These are phyloP conservation scores for Callaeas wilsoni DNA, from an alignment of 2,113 vertebrate species.

Conservation along the genomic window DNA sequence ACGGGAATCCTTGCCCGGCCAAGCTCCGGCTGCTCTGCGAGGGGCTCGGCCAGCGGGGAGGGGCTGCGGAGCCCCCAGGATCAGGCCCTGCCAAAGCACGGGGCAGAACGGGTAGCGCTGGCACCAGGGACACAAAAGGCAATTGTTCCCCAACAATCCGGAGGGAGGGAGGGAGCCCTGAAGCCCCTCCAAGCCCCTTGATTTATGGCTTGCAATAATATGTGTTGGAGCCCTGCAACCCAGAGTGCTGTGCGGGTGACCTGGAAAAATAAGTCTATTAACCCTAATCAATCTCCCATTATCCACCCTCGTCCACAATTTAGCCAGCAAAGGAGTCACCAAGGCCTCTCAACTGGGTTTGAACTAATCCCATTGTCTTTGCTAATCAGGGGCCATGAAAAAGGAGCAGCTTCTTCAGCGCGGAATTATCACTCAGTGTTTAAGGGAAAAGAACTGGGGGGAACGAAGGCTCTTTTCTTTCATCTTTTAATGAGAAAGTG, in stretches of 20 bases:
- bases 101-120: background rate
- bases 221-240: conserved; percentile 58
- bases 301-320: conserved; percentile 70
- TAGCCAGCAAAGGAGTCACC: conserved; percentile 60
- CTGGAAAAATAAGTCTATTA: conserved; percentile 84
- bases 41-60: background rate
- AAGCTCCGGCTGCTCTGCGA: background rate
- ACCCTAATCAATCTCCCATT: conserved; percentile 85
- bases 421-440: conserved; percentile 52
- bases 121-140: conserved; percentile 68
- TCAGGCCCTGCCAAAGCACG: background rate
- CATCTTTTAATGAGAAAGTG: conserved; percentile 76
- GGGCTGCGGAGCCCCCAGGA: background rate
- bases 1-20: fast-evolving
- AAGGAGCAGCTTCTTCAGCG: conserved; percentile 31
- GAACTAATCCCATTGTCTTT: conserved; percentile 74
- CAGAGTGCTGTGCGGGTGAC: conserved; percentile 71
- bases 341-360: conserved; percentile 36
- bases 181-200: conserved; percentile 60
- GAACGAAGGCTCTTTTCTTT: background rate
- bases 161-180: conserved; percentile 28
- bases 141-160: conserved; percentile 62
- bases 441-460: background rate
- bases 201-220: conserved; percentile 79
- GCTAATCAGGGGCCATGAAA: conserved; percentile 47